Percentiles rank a stretch among this genome's conserved stretches.
phyloP scores from a whole-genome alignment of 2,797 vertebrate species.

The Poecilia wingei region DNA sequence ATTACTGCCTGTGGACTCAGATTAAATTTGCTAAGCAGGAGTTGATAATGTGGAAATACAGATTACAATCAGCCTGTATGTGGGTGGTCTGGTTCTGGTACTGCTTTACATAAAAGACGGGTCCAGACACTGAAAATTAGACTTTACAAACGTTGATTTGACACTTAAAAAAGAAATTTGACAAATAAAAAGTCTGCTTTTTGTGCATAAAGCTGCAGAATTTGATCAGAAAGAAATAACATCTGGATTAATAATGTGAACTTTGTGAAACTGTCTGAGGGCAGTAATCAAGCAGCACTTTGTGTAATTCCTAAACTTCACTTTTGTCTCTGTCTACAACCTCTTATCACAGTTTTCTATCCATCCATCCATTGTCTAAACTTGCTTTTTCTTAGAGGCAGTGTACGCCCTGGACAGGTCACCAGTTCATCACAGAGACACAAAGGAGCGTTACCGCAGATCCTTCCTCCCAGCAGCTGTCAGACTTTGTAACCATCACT shows the following conservation, averaged over 20 bases:
- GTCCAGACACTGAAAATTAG: neutral
- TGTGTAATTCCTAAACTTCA: neutral
- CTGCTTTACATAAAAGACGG: neutral
- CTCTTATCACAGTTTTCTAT: neutral
- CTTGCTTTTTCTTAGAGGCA: too few relatives aligned
- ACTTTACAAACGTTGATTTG: neutral
- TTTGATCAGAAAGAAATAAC: neutral
- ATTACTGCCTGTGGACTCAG: conserved; percentile 68
- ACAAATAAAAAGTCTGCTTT: neutral
- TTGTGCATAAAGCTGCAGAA: neutral
- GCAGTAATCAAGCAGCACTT: neutral
- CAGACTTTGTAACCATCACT: too few relatives aligned
- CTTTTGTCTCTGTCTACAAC: neutral
- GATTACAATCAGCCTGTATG: conserved; percentile 22
- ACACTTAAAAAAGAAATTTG: neutral
- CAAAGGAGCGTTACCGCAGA: too few relatives aligned
- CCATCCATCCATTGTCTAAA: neutral
- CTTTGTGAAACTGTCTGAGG: neutral
- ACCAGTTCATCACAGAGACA: too few relatives aligned
- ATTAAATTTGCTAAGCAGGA: conserved; percentile 58
- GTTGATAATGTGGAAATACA: conserved; percentile 27
- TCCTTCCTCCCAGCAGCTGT: too few relatives aligned
- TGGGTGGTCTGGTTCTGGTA: conserved; percentile 23
- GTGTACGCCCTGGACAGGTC: too few relatives aligned
- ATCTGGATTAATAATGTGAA: neutral